Base-by-base conservation (phyloP, 2,888 invertebrate species). In the Acanthosepion esculentum region DNA sequence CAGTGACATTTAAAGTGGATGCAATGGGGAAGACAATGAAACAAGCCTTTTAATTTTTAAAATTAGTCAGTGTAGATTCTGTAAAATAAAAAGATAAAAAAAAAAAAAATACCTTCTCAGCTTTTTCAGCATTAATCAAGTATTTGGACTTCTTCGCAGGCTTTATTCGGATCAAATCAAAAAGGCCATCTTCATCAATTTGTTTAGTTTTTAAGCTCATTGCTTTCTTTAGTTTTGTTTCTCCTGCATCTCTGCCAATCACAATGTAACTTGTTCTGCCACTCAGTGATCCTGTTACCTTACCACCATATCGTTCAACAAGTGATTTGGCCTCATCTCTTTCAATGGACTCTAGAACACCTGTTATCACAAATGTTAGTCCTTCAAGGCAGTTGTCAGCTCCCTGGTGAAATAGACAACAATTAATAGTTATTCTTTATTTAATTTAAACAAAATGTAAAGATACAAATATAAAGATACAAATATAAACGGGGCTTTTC, bases 321-420 rank as follows among this genome's bases (percentile, higher is more conserved):
- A 99, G 98, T 1, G 98, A 98, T 78, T 98, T 98, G 10, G 98
- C 98, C 96, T 99, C 99, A 12, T 99, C 98, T 29, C 98, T 98
- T 96, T 99, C 99, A 96, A 99, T 98, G 0, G 99, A 99, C 96
- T 99, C 99, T 93, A 99, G 97, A 3, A 99, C 98, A 64, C 99
- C 99, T 91, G 99, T 99, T 94, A 99, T 96, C 29, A 98, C 97
- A 96, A 98, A 98, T 12, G 97, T 97, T 95, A 97, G 94, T 48
- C 97, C 97, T 95, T 97, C 97, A 91, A 98, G 95, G 95, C 97
- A 97, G 95, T 97, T 97, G 59, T 97, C 97, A 59, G 95, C 97
- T 91, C 97, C 97, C 97, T 97, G 94, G 12, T n/a, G n/a, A 33
- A 78, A 78, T 29, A 78, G 12, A 29, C 10, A n/a, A 18, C 78